phyloP scores from a whole-genome alignment of 2,113 vertebrate species.

The Phyllostomus hastatus region DNA sequence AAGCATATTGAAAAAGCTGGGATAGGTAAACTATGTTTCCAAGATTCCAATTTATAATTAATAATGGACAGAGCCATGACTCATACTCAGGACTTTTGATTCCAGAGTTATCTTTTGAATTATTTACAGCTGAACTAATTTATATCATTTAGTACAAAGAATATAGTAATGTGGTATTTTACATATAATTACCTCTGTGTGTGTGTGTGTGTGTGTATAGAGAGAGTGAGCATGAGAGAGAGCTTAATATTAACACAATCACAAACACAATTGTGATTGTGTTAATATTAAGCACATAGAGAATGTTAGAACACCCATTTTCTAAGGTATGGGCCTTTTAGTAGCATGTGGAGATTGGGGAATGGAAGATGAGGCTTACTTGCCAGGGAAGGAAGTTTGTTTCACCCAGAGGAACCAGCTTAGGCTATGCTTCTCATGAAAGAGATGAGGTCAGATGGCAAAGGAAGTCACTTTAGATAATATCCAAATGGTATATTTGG shows the following conservation, averaged over 20 bases:
- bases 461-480: not conserved
- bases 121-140: not conserved
- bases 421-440: not conserved
- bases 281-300: not conserved
- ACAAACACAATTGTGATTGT: not conserved
- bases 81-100: not conserved
- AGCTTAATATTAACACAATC: not conserved
- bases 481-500: not conserved
- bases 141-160: not conserved
- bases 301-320: not conserved
- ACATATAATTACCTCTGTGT: not conserved
- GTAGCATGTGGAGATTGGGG: not conserved
- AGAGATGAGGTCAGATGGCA: not conserved
- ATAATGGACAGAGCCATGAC: not conserved
- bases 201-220: too few species aligned
- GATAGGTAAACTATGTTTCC: not conserved
- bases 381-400: not conserved
- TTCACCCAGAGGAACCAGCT: not conserved
- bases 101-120: not conserved
- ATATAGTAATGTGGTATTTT: not conserved
- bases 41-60: not conserved
- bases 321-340: not conserved
- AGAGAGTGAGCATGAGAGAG: not conserved
- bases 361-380: rapidly evolving
- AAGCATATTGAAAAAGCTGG: not conserved